phyloP scores from a whole-genome alignment of 1,140 invertebrate genomes.

The Drosophila erecta region DNA sequence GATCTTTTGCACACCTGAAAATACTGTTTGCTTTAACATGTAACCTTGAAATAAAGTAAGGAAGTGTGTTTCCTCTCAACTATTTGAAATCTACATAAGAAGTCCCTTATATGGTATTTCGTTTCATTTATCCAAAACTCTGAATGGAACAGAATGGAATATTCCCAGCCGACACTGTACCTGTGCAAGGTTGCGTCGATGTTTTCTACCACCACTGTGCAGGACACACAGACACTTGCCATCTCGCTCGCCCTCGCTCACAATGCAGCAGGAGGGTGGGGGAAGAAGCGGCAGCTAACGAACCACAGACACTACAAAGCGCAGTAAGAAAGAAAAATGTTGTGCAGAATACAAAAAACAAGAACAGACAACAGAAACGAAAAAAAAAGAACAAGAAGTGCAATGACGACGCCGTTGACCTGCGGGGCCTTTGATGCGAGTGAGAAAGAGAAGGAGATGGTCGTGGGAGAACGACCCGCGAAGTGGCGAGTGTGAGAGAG shows the following conservation, averaged over 20 bases:
- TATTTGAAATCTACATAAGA: not conserved
- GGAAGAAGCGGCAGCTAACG: constrained; percentile 13
- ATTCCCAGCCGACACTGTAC: constrained; percentile 38
- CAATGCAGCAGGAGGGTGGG: not conserved
- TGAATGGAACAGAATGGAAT: not conserved
- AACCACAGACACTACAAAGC: constrained; percentile 72
- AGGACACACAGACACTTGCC: constrained; percentile 34
- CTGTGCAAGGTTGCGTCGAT: constrained; percentile 32
- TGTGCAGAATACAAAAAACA: constrained; percentile 42
- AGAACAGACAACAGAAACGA: constrained; percentile 17
- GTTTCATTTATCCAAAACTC: not conserved
- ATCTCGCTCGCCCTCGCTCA: constrained; percentile 20
- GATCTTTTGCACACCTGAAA: not conserved
- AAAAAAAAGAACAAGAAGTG: constrained; percentile 36
- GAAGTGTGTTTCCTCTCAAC: not conserved
- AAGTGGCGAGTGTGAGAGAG: not conserved
- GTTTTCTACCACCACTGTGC: constrained; percentile 29
- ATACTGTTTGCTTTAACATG: not conserved
- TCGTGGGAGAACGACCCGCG: constrained; percentile 39
- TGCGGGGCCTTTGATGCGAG: constrained; percentile 33
- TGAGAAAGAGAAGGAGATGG: constrained; percentile 17
- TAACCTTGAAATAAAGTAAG: not conserved
- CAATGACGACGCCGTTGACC: constrained; percentile 60
- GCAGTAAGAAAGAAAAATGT: constrained; percentile 67
- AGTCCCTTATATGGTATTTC: not conserved